Evolutionary conservation across 2,888 invertebrate genomes (phyloP), one percentile per base, ranked within the genome.

Genomic region (Oegoconia quadripuncta): DNA sequence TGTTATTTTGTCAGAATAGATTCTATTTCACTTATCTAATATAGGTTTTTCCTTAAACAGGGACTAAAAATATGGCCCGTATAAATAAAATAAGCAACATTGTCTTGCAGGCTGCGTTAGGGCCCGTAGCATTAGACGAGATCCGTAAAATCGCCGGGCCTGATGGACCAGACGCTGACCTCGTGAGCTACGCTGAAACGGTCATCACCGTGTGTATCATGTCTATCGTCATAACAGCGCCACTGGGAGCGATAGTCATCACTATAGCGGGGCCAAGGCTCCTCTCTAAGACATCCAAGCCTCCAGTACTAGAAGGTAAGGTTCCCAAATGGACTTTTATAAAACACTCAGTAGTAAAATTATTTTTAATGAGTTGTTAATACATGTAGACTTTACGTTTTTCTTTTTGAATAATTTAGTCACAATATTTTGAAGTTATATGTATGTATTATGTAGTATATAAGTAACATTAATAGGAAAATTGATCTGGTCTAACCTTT

Each of bases 171-270:
- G 49, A 71, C 28, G 88, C 89, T 1, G 70, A 80, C 1, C 88
- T 92, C 23, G 69, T 88, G 28, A 73, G 76, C 7, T 92, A 92
- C 66, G 95, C 93, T 0, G 89, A 92, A 41, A 91, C 89, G 33
- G 90, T 96, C 14, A 86, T 96, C 60, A 95, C 93, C 39, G 80
- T 95, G 39, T 93, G 94, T 64, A 92, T 96, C 15, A 80, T 97
- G 46, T 95, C 95, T 13, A 95, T 95, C 46, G 89, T 97, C 16
- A 76, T 97, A 42, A 95, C 96, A 0, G 96, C 95, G 0, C 95
- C 97, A 0, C 84, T 93, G 1, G 95, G 95, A 0, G 95, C 95
- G 11, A 93, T 96, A 44, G 75, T 95, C 39, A 95, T 96, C 48
- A 92, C 94, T 0, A 66, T 95, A n/a, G 87, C 92, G 0, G 96